A percentile compares a stretch with the other conserved stretches of the same genome.
Evolutionary conservation across 2,797 vertebrate species (phyloP).

Genomic region (Premnoplex brunnescens): DNA sequence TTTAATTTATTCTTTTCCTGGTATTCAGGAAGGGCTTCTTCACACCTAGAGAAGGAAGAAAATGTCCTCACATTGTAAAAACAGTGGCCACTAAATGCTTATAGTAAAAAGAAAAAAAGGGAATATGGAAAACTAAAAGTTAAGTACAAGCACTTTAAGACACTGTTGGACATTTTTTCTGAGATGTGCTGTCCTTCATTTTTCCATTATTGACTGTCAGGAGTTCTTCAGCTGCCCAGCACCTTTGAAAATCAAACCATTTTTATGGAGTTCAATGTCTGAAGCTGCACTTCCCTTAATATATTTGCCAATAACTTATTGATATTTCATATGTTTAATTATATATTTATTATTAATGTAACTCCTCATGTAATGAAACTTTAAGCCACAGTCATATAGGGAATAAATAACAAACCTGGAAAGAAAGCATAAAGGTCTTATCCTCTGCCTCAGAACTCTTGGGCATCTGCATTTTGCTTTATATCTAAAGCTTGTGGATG

Average conservation of each 20-base stretch:
- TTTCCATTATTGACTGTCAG: not conserved
- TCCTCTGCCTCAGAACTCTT: not conserved
- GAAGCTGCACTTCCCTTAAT: not conserved
- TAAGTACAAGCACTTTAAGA: not conserved
- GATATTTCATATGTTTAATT: not conserved
- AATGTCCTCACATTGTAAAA: not conserved
- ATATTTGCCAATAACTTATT: not conserved
- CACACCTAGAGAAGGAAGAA: constrained; percentile 14
- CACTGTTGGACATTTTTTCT: not conserved
- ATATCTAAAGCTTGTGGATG: not conserved
- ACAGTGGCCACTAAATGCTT: not conserved
- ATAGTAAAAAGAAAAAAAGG: not conserved
- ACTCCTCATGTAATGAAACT: not conserved
- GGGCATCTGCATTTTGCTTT: not conserved
- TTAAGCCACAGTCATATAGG: not conserved
- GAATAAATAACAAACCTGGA: not conserved
- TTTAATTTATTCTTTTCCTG: constrained; percentile 52
- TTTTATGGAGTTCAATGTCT: not conserved
- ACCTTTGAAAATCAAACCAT: not conserved
- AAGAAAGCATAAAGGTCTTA: not conserved
- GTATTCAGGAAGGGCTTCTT: not conserved
- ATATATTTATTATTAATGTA: not conserved
- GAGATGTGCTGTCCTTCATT: not conserved
- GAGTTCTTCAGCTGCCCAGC: not conserved
- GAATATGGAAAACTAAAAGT: not conserved